A percentile compares a stretch with the other conserved stretches of the same genome.
Evolutionary conservation across 2,797 vertebrate genomes (phyloP).

Genomic region (Aldrovandia affinis): DNA sequence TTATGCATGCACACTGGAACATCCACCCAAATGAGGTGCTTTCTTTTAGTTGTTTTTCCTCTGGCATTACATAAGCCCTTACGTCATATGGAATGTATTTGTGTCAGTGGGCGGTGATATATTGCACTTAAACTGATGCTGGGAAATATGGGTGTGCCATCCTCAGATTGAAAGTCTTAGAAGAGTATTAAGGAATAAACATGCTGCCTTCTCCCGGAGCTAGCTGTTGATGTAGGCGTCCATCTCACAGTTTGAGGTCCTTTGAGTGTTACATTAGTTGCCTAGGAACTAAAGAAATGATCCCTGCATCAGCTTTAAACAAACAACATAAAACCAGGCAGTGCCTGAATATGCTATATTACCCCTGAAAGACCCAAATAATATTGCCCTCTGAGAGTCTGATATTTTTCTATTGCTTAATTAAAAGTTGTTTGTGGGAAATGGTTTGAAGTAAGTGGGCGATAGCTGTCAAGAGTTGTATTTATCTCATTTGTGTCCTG

Average conservation of each 20-base stretch:
- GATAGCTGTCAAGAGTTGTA: not conserved
- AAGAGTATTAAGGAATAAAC: not conserved
- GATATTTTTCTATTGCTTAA: not conserved
- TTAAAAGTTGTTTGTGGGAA: not conserved
- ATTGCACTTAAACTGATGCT: not conserved
- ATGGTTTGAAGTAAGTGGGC: not conserved
- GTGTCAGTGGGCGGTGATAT: not conserved
- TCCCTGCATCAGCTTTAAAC: not conserved
- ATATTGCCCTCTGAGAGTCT: too few species aligned
- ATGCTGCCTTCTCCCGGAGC: not conserved
- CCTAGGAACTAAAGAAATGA: slow-evolving; percentile 32
- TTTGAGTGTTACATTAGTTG: slow-evolving; percentile 23
- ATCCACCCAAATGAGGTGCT: not conserved
- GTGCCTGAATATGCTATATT: slow-evolving; percentile 5
- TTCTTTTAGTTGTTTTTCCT: not conserved
- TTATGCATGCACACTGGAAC: not conserved
- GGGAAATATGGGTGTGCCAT: not conserved
- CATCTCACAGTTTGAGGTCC: slow-evolving; percentile 17
- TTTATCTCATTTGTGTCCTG: not conserved
- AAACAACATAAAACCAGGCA: slow-evolving; percentile 21
- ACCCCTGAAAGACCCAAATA: not conserved
- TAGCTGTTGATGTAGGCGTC: slow-evolving; percentile 11
- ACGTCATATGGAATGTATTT: not conserved
- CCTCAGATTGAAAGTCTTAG: slow-evolving; percentile 26
- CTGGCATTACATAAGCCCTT: not conserved